A percentile compares a stretch with the other conserved stretches of the same genome.
These are phyloP conservation scores for Tupiocoris notatus DNA, from an alignment of 2,888 invertebrate species.

Conservation along the genomic window DNA sequence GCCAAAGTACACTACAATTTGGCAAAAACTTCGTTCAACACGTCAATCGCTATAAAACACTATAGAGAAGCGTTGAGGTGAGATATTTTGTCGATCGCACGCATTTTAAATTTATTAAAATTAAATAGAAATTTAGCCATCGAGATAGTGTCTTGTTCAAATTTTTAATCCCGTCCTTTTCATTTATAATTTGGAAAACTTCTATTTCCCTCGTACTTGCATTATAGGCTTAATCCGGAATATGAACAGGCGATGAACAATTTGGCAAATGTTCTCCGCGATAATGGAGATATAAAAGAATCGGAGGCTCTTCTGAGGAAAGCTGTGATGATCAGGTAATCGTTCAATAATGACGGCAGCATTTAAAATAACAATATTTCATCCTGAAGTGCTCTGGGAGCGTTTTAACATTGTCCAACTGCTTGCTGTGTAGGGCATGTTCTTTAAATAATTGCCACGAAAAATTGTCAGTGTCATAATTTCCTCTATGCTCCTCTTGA, in stretches of 20 bases:
- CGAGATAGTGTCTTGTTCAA: too few relatives aligned
- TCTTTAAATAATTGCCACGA: too few relatives aligned
- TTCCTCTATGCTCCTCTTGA: too few relatives aligned
- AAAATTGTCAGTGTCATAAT: too few relatives aligned
- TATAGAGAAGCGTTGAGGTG: slow-evolving; percentile 76
- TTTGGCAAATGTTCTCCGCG: slow-evolving; percentile 80
- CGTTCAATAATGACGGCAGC: too few relatives aligned
- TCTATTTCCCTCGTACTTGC: not conserved
- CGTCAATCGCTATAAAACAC: slow-evolving; percentile 68
- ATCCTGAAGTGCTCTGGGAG: too few relatives aligned
- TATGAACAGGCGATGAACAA: slow-evolving; percentile 95
- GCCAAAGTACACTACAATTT: slow-evolving; percentile 94
- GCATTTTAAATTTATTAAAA: not conserved
- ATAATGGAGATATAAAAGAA: slow-evolving; percentile 64
- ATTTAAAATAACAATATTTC: too few relatives aligned
- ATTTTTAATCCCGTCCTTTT: too few relatives aligned
- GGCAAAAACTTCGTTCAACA: slow-evolving; percentile 81
- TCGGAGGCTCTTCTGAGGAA: slow-evolving; percentile 70
- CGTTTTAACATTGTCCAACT: too few relatives aligned
- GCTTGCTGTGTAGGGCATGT: too few relatives aligned
- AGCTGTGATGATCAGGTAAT: slow-evolving; percentile 72
- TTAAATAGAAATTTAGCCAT: not conserved
- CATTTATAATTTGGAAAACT: not conserved
- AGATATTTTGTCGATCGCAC: not conserved
- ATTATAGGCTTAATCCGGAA: slow-evolving; percentile 66